Percentiles rank a stretch among this genome's conserved stretches.
Conservation (phyloP, 2,888 invertebrate species). For the Eupithecia exiguata region DNA sequence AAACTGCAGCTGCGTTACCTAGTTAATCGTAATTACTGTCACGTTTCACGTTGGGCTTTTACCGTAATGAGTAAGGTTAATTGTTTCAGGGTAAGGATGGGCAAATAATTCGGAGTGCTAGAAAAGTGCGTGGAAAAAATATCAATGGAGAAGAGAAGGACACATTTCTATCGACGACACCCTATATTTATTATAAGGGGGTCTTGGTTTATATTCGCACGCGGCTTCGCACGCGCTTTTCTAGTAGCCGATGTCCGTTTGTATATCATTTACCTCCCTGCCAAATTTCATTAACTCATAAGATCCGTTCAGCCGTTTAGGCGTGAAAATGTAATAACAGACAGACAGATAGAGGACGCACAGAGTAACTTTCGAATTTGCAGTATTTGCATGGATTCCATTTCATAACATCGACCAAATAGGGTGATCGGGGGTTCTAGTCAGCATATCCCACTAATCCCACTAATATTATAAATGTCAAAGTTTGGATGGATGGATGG, state of each 20-base stretch:
- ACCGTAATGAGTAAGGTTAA: background rate
- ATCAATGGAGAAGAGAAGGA: background rate
- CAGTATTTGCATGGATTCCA: background rate
- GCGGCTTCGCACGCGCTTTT: too few relatives aligned
- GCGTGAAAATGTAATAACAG: too few relatives aligned
- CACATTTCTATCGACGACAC: background rate
- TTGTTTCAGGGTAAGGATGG: background rate
- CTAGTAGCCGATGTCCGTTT: too few relatives aligned
- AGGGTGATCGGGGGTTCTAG: background rate
- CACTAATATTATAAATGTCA: too few relatives aligned
- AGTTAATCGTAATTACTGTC: constrained; percentile 6
- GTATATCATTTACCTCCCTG: too few relatives aligned
- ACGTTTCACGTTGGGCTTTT: background rate
- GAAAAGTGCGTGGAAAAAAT: background rate
- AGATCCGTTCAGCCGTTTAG: too few relatives aligned
- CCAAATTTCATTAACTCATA: too few relatives aligned
- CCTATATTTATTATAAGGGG: background rate
- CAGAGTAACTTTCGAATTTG: too few relatives aligned
- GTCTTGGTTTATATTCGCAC: background rate
- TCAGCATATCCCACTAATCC: too few relatives aligned
- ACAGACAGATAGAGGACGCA: too few relatives aligned
- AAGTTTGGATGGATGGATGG: too few relatives aligned
- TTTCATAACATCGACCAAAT: background rate
- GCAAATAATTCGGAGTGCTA: background rate
- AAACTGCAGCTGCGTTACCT: background rate